Base-by-base conservation (phyloP, 2,797 vertebrate species). In the Botia almorhae region DNA sequence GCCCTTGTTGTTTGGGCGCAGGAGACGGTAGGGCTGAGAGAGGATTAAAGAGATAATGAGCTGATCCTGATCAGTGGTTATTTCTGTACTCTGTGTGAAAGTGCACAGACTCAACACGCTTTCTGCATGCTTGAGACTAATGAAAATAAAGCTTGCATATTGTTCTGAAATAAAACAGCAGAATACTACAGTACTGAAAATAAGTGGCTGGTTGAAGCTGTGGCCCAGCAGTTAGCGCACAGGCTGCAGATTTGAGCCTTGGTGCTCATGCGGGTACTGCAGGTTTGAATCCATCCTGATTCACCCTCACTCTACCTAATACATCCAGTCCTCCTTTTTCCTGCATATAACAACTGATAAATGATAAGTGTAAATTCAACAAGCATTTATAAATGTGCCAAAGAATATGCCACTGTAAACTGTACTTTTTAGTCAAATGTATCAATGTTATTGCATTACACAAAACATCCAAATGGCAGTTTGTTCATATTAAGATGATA, bases 1-100 rank as follows among this genome's bases (percentile, higher is more conserved):
- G 80, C 63, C 63, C 46, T 76, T 5, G 6, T 50, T 63, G 51
- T 81, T 69, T 29, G n/a, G 46, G 61, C 50, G 61, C 74, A 72
- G 64, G 73, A 74, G 16, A 46, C 0, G 17, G 29, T 67, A 17
- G 64, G 69, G 65, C 33, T 74, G 65, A 71, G 23, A 74, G 79
- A 70, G 80, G 77, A 82, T 87, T 86, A 85, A 53, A 68, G 56
- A 16, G 72, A 79, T 16, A 81, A 36, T 81, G 80, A 85, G 71
- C 81, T 60, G 58, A 75, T 78, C 36, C 60, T 29, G 60, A 61
- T 61, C 58, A 14, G 58, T 13, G 58, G 21, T 76, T 83, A 81
- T 85, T 82, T 72, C 60, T 76, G 76, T 80, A 29, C 71, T 76
- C 74, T 36, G 0, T 16, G 65, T 69, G 74, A 60, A 79, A 72